Percentiles rank a stretch among this genome's conserved stretches.
These are phyloP conservation scores for Lepus americanus DNA, from an alignment of 2,113 vertebrate species.

Conservation along the genomic window DNA sequence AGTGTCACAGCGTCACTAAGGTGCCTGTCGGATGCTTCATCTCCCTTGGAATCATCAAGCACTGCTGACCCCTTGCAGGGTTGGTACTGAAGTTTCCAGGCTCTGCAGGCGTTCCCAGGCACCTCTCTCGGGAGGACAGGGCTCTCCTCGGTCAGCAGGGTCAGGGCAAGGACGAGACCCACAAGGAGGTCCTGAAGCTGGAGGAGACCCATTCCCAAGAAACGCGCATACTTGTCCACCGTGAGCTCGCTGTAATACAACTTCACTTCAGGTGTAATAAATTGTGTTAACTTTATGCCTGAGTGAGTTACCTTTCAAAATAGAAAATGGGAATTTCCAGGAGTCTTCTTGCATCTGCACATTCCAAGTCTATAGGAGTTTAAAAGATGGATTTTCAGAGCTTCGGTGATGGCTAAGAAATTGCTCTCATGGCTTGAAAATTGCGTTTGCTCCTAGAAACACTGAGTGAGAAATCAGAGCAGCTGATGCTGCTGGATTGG, in stretches of 20 bases:
- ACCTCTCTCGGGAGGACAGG: neutral
- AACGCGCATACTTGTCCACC: conserved; percentile 62
- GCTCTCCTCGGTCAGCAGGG: neutral
- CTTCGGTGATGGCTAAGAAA: conserved; percentile 77
- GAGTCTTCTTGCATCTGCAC: conserved; percentile 79
- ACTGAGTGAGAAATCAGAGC: conserved; percentile 69
- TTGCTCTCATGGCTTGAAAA: conserved; percentile 82
- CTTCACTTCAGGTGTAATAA: conserved; percentile 76
- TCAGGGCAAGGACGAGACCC: neutral
- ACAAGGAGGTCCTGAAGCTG: neutral
- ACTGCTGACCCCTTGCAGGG: neutral
- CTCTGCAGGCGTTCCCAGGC: neutral
- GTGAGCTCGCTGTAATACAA: conserved; percentile 44
- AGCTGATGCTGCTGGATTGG: conserved; percentile 72
- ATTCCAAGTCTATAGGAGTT: conserved; percentile 71
- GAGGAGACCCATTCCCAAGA: neutral
- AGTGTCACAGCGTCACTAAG: neutral
- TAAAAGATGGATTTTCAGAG: conserved; percentile 81
- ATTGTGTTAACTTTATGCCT: conserved; percentile 80
- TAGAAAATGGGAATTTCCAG: conserved; percentile 77
- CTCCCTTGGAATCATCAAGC: neutral
- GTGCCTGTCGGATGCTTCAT: neutral
- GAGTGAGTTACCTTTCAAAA: conserved; percentile 79
- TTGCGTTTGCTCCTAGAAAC: conserved; percentile 80
- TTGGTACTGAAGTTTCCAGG: conserved; percentile 10